Evolutionary conservation across 2,888 invertebrate species (phyloP), one percentile per base, ranked within the genome.

Genomic region (Lissocephala sabroskyi): DNA sequence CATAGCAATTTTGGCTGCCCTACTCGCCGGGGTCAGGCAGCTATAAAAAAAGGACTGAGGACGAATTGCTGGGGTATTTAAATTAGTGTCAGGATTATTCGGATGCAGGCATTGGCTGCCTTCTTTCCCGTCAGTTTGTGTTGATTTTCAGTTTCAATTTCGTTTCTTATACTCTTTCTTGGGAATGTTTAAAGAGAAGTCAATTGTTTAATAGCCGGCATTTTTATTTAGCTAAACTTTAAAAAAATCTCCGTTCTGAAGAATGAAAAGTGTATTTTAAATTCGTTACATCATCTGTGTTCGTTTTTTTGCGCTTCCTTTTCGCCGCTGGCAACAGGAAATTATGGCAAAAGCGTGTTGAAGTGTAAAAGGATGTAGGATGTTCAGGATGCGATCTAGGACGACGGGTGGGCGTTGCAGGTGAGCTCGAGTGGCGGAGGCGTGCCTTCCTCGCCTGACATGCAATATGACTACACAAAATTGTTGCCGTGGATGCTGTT

Each of bases 311-410:
- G 3, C 7, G 23, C 23, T 7, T 23, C n/a, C n/a, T 23, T 3
- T 23, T 3, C 7, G 23, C 7, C 23, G 23, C 7, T 43, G 19
- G 11, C 39, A 42, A 57, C 77, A 68, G 71, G 71, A 71, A 71
- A 76, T 76, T 71, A 63, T 63, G 61, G 56, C 59, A 49, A 65
- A 73, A 73, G 62, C 65, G 65, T 76, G 70, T 76, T 67, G 65
- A 65, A 53, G 59, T 59, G 59, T 55, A 49, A 68, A 62, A 65
- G 77, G 65, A 73, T 68, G 68, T 59, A 33, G n/a, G n/a, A n/a
- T n/a, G n/a, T n/a, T n/a, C n/a, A n/a, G n/a, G n/a, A n/a, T 30
- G 51, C 50, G 48, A 23, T 49, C 60, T 57, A 43, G 52, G 37
- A 35, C 40, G 46, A 36, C 42, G 45, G 54, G 48, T 52, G 49